Evolutionary conservation across 2,797 vertebrate species (phyloP).

Genomic region (Mionectes olivaceus): DNA sequence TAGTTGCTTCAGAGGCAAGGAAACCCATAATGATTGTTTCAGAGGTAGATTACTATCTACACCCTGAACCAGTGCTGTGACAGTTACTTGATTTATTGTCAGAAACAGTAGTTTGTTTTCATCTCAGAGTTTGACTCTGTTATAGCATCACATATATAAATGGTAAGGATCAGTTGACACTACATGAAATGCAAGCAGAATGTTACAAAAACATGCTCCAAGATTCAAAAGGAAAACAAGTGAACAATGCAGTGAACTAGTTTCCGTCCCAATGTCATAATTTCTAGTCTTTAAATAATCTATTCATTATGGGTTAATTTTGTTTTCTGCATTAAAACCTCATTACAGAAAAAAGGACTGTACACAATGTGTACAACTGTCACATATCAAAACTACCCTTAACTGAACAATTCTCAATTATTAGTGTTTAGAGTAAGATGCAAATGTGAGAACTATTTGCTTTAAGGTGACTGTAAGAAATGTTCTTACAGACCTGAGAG

Average conservation of each 20-base stretch:
- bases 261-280: neutral
- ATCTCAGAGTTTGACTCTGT: neutral
- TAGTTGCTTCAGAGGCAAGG: neutral
- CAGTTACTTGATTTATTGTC: neutral
- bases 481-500: neutral
- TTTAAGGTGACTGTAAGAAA: neutral
- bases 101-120: neutral
- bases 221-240: neutral
- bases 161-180: neutral
- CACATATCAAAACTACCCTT: neutral
- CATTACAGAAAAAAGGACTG: neutral
- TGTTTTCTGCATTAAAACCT: neutral
- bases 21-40: neutral
- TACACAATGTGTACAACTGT: neutral
- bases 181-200: neutral
- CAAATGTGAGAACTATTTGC: neutral
- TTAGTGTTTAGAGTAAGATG: neutral
- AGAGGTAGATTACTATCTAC: neutral
- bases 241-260: neutral
- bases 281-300: neutral
- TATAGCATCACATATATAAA: neutral
- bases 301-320: neutral
- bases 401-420: neutral
- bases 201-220: neutral
- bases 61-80: neutral